Conservation (phyloP, 2,113 vertebrate species). For the Rynchops niger region DNA sequence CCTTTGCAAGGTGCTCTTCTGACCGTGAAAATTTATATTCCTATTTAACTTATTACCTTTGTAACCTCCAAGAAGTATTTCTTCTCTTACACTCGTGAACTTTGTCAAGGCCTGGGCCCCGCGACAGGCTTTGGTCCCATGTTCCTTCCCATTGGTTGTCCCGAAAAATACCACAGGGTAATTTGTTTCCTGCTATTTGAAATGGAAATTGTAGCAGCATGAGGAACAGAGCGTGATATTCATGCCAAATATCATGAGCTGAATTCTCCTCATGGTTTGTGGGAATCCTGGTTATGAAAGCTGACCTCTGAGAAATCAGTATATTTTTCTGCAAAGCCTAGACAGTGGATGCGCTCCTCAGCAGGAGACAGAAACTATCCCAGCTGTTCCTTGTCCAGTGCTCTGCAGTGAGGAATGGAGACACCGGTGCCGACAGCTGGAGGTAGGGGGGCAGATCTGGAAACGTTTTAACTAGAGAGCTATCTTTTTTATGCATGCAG, state of each 20-base stretch:
- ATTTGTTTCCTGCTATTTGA: conserved; percentile 61
- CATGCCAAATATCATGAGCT: conserved; percentile 45
- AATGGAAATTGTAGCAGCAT: conserved; percentile 55
- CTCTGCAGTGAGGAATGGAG: neutral
- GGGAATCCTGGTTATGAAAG: conserved; percentile 41
- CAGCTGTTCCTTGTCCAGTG: neutral
- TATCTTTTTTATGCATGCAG: neutral
- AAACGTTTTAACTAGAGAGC: neutral
- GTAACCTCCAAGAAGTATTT: neutral
- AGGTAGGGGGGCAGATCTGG: neutral
- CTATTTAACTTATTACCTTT: neutral
- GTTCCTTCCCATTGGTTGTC: neutral
- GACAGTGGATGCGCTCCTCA: neutral
- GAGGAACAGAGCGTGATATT: conserved; percentile 41
- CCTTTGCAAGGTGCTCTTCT: neutral
- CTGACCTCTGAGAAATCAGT: conserved; percentile 29
- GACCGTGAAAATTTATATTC: neutral
- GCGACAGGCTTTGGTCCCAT: neutral
- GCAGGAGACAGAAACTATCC: neutral
- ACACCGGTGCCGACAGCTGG: neutral
- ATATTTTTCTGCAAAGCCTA: conserved; percentile 22
- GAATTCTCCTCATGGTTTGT: conserved; percentile 37
- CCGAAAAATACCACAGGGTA: conserved; percentile 36
- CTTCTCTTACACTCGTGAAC: neutral
- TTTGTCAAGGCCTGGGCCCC: neutral